These are phyloP conservation scores for Cabera pusaria DNA, from an alignment of 2,888 invertebrate species.

Conservation along the genomic window DNA sequence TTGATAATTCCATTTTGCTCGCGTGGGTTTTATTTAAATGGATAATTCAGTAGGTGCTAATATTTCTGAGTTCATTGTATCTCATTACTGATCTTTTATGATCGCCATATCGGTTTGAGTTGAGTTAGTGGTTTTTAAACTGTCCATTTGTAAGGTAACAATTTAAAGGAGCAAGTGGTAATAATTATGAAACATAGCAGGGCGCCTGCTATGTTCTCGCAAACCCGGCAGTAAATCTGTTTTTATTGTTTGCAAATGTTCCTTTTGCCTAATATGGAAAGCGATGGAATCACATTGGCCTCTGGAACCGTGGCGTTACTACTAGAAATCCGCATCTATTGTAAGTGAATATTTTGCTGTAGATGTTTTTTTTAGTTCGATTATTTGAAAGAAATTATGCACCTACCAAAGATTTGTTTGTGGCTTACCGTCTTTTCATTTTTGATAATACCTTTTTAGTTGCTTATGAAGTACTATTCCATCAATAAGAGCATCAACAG, in stretches of 20 bases:
- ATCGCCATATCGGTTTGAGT: constrained; percentile 1
- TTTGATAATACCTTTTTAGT: too few species aligned
- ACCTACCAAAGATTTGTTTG: too few species aligned
- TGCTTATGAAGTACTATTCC: too few species aligned
- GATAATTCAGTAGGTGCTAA: constrained; percentile 14
- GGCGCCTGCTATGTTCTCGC: constrained; percentile 5
- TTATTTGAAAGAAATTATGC: too few species aligned
- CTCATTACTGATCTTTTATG: constrained; percentile 10
- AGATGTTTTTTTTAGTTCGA: too few species aligned
- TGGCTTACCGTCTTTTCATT: too few species aligned
- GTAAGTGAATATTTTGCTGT: too few species aligned
- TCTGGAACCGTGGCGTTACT: too few species aligned
- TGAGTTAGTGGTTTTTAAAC: constrained; percentile 20
- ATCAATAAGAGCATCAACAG: too few species aligned
- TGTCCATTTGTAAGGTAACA: constrained; percentile 14
- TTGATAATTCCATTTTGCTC: constrained; percentile 1
- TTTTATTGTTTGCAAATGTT: constrained; percentile 7
- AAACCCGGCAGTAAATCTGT: constrained; percentile 8
- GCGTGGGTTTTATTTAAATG: constrained; percentile 13
- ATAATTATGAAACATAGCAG: constrained; percentile 12
- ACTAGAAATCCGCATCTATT: too few species aligned
- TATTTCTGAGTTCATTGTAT: constrained; percentile 13
- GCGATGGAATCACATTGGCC: neutral
- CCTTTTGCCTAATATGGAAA: neutral
- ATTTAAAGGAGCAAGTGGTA: constrained; percentile 9